A percentile compares a stretch with the other conserved stretches of the same genome.
Conservation (phyloP, 2,113 vertebrate species). For the Solenodon paradoxus region DNA sequence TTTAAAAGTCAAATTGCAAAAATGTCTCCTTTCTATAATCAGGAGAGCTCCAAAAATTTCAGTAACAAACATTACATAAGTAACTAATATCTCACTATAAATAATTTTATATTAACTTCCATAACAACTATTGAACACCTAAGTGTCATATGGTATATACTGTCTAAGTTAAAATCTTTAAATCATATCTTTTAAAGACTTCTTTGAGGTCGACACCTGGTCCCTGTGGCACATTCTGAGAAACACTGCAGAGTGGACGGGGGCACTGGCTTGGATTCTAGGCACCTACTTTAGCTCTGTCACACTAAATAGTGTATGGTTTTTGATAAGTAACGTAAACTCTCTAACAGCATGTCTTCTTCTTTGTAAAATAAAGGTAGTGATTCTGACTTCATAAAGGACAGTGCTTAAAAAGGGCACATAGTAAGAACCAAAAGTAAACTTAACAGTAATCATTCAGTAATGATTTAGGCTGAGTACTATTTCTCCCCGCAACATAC, state of each 20-base stretch:
- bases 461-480: neutral
- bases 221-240: neutral
- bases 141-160: accelerated
- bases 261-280: neutral
- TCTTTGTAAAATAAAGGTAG: neutral
- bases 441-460: neutral
- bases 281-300: neutral
- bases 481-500: neutral
- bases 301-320: neutral
- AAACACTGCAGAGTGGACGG: neutral
- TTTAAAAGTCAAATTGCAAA: neutral
- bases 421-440: neutral
- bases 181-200: neutral
- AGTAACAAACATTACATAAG: neutral
- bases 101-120: neutral
- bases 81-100: neutral
- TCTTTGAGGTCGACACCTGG: neutral
- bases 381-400: neutral
- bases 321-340: neutral
- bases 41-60: neutral
- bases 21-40: neutral
- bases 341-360: neutral
- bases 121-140: neutral
- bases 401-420: neutral
- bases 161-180: neutral